Evolutionary conservation across 2,797 vertebrate genomes (phyloP).

Genomic region (Novumbra hubbsi): DNA sequence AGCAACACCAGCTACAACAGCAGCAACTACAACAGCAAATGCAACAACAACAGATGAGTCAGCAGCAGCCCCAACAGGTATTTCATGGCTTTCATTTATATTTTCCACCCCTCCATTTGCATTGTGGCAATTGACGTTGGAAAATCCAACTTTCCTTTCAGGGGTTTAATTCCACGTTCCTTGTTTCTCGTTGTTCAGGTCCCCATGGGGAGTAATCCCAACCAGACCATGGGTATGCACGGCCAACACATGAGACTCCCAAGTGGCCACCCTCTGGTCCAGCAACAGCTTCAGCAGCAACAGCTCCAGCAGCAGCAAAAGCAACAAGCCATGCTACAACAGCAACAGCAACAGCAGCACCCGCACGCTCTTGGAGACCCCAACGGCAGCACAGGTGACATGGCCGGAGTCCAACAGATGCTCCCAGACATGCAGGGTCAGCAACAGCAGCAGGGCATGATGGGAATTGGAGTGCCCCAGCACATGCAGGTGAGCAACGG

Average conservation of each 20-base stretch:
- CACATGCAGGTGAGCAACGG: slow-evolving; percentile 94
- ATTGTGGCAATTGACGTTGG: neutral
- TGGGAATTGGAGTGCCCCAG: slow-evolving; percentile 80
- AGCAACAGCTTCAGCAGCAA: slow-evolving; percentile 84
- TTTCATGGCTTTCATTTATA: neutral
- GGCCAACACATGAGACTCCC: slow-evolving; percentile 87
- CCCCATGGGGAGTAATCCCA: slow-evolving; percentile 83
- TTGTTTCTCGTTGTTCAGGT: slow-evolving; percentile 44
- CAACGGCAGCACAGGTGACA: slow-evolving; percentile 70
- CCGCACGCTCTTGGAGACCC: slow-evolving; percentile 85
- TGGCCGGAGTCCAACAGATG: slow-evolving; percentile 84
- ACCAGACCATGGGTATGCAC: slow-evolving; percentile 90
- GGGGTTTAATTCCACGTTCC: neutral
- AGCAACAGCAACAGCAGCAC: slow-evolving; percentile 74
- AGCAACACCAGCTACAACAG: slow-evolving; percentile 68
- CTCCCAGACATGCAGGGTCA: slow-evolving; percentile 91
- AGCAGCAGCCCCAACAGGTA: slow-evolving; percentile 75
- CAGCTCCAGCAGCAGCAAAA: slow-evolving; percentile 70
- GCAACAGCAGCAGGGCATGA: slow-evolving; percentile 84
- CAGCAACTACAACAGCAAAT: slow-evolving; percentile 75
- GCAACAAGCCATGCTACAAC: slow-evolving; percentile 58
- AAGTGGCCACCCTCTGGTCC: slow-evolving; percentile 84
- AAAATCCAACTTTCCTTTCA: neutral
- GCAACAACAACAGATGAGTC: slow-evolving; percentile 78
- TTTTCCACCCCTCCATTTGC: neutral